Percentiles rank a stretch among this genome's conserved stretches.
phyloP scores from a whole-genome alignment of 2,797 vertebrate genomes.

The Esox masquinongy region DNA sequence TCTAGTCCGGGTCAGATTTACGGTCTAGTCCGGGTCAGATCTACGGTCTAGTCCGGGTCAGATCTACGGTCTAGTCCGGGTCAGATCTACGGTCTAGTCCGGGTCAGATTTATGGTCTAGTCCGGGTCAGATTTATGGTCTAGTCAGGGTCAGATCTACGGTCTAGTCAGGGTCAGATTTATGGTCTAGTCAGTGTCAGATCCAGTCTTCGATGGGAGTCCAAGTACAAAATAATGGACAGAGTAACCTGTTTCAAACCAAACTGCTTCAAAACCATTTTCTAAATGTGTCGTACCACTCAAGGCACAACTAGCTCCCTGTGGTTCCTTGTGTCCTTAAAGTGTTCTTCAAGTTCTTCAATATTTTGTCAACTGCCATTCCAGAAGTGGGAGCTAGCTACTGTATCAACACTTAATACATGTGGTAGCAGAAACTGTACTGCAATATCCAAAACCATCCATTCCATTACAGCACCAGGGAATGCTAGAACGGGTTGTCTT shows the following conservation, averaged over 20 bases:
- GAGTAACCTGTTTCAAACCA: not conserved
- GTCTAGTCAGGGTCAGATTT: too few relatives aligned
- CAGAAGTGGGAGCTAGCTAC: not conserved
- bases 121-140: too few relatives aligned
- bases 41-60: too few relatives aligned
- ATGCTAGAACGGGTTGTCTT: not conserved
- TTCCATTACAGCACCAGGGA: not conserved
- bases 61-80: too few relatives aligned
- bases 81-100: too few relatives aligned
- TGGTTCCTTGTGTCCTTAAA: not conserved
- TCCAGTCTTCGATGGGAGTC: not conserved
- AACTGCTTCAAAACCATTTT: not conserved
- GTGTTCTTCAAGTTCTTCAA: not conserved
- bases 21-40: too few relatives aligned
- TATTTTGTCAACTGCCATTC: not conserved
- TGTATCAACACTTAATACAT: not conserved
- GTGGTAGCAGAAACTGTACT: not conserved
- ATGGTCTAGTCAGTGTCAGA: too few relatives aligned
- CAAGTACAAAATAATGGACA: constrained; percentile 5
- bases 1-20: too few relatives aligned
- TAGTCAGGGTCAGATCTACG: too few relatives aligned
- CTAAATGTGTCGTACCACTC: not conserved
- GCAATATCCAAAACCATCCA: not conserved
- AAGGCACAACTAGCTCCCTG: not conserved
- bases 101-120: too few relatives aligned